Evolutionary conservation across 2,888 invertebrate species (phyloP), one percentile per base, ranked within the genome.

Genomic region (Aproaerema taeniolella): DNA sequence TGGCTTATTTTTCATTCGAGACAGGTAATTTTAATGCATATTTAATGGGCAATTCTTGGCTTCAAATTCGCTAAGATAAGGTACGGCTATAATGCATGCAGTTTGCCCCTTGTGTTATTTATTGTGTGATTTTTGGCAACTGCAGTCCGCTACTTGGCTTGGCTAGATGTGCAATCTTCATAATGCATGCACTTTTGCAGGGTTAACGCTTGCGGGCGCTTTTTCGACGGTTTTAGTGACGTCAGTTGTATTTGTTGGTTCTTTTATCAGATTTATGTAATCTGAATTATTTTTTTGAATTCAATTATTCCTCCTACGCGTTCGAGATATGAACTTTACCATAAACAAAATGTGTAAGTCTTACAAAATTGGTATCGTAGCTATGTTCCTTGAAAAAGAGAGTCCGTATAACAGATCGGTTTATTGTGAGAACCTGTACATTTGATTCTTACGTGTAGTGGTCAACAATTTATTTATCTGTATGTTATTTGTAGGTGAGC

Each of bases 1-100:
- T 37, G 30, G 56, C 65, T 65, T 70, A 76, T 79, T 80, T 78
- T 77, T 82, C 71, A 79, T 77, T 67, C 67, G 53, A 57, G 73
- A 66, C 83, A 86, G 86, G 86, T 86, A 85, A 85, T 86, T 85
- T 85, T 85, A 85, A 86, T 86, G 85, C 82, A 86, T 86, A 85
- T 81, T 81, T 85, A 86, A 85, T 83, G 85, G 83, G 73, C 79
- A 69, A 77, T 77, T 83, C 81, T 86, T 86, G 86, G 86, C 86
- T 85, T 86, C 82, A 85, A 85, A 85, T 81, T 74, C 82, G 69
- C 78, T 74, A 81, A 79, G 86, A 86, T 86, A 86, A 83, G 85
- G 83, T 80, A 74, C 66, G 68, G 70, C 71, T 72, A 81, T 86
- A 85, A 85, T 83, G 83, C 82, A 85, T 82, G 73, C 83, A 80